Conservation (phyloP, 92 coral and sea anemone genomes). For the Virgularia gustaviana region DNA sequence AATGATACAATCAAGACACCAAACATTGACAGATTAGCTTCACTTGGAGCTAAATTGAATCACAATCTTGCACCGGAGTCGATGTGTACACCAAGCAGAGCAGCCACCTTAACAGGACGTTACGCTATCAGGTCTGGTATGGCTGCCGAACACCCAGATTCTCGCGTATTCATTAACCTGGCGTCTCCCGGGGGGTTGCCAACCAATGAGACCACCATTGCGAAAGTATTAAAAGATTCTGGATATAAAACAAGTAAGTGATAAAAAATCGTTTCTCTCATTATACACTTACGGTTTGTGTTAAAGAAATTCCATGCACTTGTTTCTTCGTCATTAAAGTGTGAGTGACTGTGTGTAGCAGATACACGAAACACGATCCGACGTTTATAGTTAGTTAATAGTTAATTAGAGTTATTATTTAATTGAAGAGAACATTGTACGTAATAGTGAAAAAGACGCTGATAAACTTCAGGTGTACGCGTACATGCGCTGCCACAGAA, state of each 20-base stretch:
- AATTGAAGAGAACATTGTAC: too few species aligned
- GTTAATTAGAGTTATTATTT: too few species aligned
- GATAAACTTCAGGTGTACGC: too few species aligned
- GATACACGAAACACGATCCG: too few species aligned
- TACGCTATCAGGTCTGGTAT: constrained; percentile 73
- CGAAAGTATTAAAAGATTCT: constrained; percentile 42
- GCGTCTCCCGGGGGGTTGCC: constrained; percentile 67
- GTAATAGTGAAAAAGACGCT: too few species aligned
- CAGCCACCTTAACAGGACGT: constrained; percentile 76
- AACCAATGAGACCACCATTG: constrained; percentile 61
- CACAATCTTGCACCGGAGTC: constrained; percentile 71
- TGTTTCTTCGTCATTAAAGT: too few species aligned
- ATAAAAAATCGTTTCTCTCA: too few species aligned
- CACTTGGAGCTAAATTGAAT: constrained; percentile 62
- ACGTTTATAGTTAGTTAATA: too few species aligned
- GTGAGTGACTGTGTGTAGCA: too few species aligned
- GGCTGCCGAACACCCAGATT: constrained; percentile 28
- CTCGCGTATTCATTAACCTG: constrained; percentile 40
- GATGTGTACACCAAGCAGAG: constrained; percentile 86
- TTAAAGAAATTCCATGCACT: too few species aligned
- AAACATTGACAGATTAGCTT: constrained; percentile 75
- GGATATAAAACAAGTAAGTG: constrained; percentile 66
- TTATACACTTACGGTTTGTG: too few species aligned
- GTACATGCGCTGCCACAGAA: too few species aligned
- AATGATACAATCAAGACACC: constrained; percentile 76